Evolutionary conservation across 2,113 vertebrate genomes (phyloP).

Genomic region (Aix galericulata): DNA sequence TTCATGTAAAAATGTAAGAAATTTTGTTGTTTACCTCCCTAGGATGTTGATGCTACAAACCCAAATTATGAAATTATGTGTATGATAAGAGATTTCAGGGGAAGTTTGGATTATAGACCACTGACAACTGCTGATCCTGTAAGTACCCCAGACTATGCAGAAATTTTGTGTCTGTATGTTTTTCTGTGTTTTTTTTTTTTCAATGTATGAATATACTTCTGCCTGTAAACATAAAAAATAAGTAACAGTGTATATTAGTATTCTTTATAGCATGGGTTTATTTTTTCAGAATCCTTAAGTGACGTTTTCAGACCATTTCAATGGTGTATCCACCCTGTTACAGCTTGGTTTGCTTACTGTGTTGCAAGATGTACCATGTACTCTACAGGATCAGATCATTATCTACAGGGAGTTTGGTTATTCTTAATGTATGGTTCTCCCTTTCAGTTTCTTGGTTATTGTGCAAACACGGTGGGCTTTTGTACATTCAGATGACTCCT

Average conservation of each 20-base stretch:
- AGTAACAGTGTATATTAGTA: neutral
- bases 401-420: neutral
- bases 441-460: neutral
- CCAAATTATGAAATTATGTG: slow-evolving; percentile 99
- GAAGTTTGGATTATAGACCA: slow-evolving; percentile 95
- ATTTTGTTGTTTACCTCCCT: slow-evolving; percentile 8
- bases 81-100: slow-evolving; percentile 98
- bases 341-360: neutral
- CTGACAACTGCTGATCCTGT: slow-evolving; percentile 92
- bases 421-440: neutral
- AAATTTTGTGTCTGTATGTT: neutral
- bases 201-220: neutral
- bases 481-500: neutral
- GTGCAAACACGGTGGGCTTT: neutral
- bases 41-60: slow-evolving; percentile 94
- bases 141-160: slow-evolving; percentile 56
- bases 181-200: neutral
- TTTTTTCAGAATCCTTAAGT: neutral
- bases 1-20: neutral
- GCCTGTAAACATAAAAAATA: neutral
- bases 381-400: neutral
- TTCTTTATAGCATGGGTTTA: neutral
- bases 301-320: neutral
- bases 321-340: neutral
- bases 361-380: neutral